Conservation (phyloP, 2,797 vertebrate species). For the Vespertilio murinus region DNA sequence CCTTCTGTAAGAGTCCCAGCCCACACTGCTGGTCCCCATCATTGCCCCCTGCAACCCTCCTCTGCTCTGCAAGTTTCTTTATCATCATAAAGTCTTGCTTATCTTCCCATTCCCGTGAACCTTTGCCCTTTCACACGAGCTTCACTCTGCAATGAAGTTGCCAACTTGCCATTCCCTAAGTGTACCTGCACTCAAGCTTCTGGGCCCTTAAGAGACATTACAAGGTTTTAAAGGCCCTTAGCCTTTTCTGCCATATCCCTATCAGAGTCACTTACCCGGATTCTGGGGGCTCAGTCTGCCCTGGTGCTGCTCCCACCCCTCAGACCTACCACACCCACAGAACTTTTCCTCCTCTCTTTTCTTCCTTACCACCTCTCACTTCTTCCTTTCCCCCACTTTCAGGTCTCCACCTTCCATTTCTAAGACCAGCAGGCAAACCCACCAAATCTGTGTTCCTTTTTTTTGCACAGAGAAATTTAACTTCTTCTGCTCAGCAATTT, state of each 20-base stretch:
- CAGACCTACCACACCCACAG: not conserved
- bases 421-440: not conserved
- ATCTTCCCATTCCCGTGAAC: not conserved
- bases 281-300: not conserved
- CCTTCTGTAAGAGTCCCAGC: not conserved
- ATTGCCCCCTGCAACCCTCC: not conserved
- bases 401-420: not conserved
- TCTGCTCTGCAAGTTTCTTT: not conserved
- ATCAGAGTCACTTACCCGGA: not conserved
- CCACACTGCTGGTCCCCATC: not conserved
- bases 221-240: not conserved
- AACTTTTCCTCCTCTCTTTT: not conserved
- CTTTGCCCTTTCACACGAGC: not conserved
- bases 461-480: not conserved
- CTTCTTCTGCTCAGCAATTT: not conserved
- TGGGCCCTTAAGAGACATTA: not conserved
- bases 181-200: not conserved
- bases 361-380: not conserved
- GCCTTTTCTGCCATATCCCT: not conserved
- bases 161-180: not conserved
- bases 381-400: not conserved
- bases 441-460: not conserved
- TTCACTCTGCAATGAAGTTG: not conserved
- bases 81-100: not conserved
- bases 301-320: not conserved